Evolutionary conservation across 2,113 vertebrate species (phyloP).

Genomic region (Dromiciops gliroides): DNA sequence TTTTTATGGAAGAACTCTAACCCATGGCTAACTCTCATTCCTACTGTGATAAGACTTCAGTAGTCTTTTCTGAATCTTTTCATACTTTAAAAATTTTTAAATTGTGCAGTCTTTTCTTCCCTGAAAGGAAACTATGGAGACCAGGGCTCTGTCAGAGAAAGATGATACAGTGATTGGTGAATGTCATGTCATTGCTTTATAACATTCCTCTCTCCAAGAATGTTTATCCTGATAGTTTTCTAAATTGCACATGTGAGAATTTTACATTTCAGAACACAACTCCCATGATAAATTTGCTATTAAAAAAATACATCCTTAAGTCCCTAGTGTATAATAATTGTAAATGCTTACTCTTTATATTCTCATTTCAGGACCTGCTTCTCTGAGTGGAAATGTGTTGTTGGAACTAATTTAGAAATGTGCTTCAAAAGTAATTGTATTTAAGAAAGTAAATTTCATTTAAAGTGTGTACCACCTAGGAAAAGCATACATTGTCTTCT

Average conservation of each 20-base stretch:
- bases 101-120: background rate
- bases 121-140: background rate
- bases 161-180: background rate
- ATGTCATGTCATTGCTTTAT: background rate
- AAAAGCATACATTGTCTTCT: background rate
- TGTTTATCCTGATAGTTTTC: slow-evolving; percentile 6
- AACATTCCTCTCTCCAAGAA: background rate
- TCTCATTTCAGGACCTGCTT: slow-evolving; percentile 51
- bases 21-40: background rate
- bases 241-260: slow-evolving; percentile 2
- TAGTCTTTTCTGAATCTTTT: background rate
- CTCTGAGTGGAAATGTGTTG: slow-evolving; percentile 45
- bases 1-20: background rate
- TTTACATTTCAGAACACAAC: slow-evolving; percentile 10
- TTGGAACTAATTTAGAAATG: slow-evolving; percentile 32
- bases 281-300: background rate
- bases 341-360: slow-evolving; percentile 51
- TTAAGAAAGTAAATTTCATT: slow-evolving; percentile 26
- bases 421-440: slow-evolving; percentile 51
- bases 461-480: background rate
- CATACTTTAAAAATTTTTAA: background rate
- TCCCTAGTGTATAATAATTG: slow-evolving; percentile 30
- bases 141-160: background rate
- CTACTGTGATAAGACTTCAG: background rate
- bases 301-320: slow-evolving; percentile 11